Evolutionary conservation across 2,888 invertebrate species (phyloP).

Genomic region (Auanema sp.): DNA sequence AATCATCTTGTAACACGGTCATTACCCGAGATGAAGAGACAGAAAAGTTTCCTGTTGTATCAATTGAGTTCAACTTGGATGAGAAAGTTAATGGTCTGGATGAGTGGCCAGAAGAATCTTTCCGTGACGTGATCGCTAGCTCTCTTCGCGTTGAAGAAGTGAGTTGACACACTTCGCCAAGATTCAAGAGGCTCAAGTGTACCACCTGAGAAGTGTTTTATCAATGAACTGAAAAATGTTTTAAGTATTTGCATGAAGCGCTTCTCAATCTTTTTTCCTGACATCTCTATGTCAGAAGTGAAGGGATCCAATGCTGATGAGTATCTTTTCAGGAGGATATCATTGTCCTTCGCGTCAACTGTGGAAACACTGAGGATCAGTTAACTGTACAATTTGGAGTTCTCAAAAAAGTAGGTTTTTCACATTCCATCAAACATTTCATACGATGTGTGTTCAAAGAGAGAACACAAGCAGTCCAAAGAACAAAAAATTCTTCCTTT

Average conservation of each 20-base stretch:
- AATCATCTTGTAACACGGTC: constrained; percentile 44
- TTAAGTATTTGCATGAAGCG: constrained; percentile 3
- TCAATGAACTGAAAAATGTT: constrained; percentile 4
- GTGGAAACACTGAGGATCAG: constrained; percentile 41
- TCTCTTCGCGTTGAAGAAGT: constrained; percentile 42
- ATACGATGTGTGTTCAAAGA: neutral
- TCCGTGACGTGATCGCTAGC: constrained; percentile 32
- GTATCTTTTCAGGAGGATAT: constrained; percentile 43
- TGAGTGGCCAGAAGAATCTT: constrained; percentile 38
- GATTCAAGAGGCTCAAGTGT: neutral
- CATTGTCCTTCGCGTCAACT: constrained; percentile 46
- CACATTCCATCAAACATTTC: no score
- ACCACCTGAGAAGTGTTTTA: neutral
- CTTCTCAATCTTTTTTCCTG: neutral
- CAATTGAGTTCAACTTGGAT: constrained; percentile 41
- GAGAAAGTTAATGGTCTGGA: constrained; percentile 27
- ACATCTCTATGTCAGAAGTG: no score
- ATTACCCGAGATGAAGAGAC: constrained; percentile 39
- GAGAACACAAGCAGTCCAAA: no score
- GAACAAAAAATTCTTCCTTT: no score
- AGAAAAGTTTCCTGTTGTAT: constrained; percentile 48
- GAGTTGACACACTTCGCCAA: neutral
- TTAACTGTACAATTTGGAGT: constrained; percentile 54
- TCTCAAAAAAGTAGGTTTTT: constrained; percentile 36
- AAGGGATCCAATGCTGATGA: neutral